A percentile compares a stretch with the other conserved stretches of the same genome.
phyloP scores from a whole-genome alignment of 2,113 vertebrate genomes.

The Laticauda colubrina region DNA sequence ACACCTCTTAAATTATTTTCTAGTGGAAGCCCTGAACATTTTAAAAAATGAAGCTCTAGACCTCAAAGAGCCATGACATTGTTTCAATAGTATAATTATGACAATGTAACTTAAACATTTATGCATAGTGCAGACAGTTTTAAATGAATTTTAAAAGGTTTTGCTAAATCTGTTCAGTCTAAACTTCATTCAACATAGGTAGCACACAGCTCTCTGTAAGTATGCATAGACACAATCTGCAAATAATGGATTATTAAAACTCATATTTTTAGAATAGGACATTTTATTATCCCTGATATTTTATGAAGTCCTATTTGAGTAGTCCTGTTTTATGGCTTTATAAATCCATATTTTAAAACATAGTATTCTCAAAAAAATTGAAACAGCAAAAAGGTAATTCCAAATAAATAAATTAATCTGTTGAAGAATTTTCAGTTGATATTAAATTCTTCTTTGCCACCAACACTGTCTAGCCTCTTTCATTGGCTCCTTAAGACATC shows the following conservation, averaged over 20 bases:
- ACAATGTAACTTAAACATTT: constrained; percentile 43
- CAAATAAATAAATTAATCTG: constrained; percentile 39
- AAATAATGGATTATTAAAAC: constrained; percentile 17
- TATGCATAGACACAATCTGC: constrained; percentile 35
- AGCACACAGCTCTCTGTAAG: constrained; percentile 35
- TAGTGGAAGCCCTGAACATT: not conserved
- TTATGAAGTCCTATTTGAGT: constrained; percentile 20
- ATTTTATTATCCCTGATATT: constrained; percentile 9
- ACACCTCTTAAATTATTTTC: not conserved
- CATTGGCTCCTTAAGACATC: constrained; percentile 55
- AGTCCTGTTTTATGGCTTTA: constrained; percentile 36
- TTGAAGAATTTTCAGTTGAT: constrained; percentile 50
- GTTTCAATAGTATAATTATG: constrained; percentile 45
- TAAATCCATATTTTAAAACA: constrained; percentile 47
- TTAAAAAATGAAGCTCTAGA: not conserved
- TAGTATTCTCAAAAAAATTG: constrained; percentile 45
- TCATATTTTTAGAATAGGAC: constrained; percentile 32
- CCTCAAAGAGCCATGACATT: constrained; percentile 35
- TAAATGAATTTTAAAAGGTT: constrained; percentile 44
- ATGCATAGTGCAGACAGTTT: constrained; percentile 40
- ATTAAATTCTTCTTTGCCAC: constrained; percentile 21
- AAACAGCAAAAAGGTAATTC: constrained; percentile 42
- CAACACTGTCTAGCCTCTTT: constrained; percentile 57
- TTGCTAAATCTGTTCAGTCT: constrained; percentile 43
- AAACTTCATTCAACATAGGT: constrained; percentile 50